phyloP scores from a whole-genome alignment of 2,888 invertebrate species.

The Metalampra italica region DNA sequence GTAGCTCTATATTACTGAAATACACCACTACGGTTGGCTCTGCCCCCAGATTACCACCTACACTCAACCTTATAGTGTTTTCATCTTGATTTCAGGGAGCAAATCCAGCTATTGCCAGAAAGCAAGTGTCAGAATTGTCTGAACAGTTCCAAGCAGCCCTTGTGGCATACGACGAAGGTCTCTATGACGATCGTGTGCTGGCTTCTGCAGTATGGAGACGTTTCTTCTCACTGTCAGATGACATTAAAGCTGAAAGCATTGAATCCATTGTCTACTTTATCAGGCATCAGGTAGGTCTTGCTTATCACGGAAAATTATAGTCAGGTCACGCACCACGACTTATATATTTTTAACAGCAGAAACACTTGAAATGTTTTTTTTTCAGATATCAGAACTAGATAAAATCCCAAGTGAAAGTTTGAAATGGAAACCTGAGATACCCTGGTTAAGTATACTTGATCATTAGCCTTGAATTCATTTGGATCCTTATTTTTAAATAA shows the following conservation, averaged over 20 bases:
- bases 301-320: too few relatives aligned
- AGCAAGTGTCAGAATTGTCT: constrained; percentile 82
- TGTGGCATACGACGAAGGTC: constrained; percentile 92
- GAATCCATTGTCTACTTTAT: constrained; percentile 87
- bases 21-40: too few relatives aligned
- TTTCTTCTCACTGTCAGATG: constrained; percentile 82
- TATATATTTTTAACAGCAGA: too few relatives aligned
- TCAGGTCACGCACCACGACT: too few relatives aligned
- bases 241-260: constrained; percentile 81
- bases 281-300: constrained; percentile 81
- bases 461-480: constrained; percentile 28
- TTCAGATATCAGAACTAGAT: constrained; percentile 77
- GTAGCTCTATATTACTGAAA: too few relatives aligned
- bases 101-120: constrained; percentile 78
- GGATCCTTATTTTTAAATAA: constrained; percentile 14
- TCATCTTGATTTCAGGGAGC: constrained; percentile 67
- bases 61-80: too few relatives aligned
- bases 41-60: too few relatives aligned
- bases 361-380: constrained; percentile 21
- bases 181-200: constrained; percentile 86
- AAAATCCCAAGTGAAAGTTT: constrained; percentile 76
- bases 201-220: constrained; percentile 93
- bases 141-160: constrained; percentile 91
- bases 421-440: constrained; percentile 74
- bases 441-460: constrained; percentile 73